Evolutionary conservation across 2,113 vertebrate genomes (phyloP).

Genomic region (Sphaerodactylus townsendi): DNA sequence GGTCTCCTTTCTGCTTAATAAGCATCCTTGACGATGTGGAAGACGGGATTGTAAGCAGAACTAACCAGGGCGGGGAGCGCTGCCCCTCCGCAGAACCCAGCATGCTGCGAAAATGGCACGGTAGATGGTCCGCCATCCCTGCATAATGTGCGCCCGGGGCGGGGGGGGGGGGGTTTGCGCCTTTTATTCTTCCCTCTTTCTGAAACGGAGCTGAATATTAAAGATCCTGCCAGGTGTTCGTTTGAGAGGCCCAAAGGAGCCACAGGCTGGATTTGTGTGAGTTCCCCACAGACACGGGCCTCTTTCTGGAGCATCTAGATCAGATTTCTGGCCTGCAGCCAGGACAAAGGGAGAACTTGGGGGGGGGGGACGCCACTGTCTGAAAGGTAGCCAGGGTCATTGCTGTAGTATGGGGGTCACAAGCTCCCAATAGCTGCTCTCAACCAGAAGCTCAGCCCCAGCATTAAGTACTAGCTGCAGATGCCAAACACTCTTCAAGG

Average conservation of each 20-base stretch:
- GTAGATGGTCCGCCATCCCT: neutral
- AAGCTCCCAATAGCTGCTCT: too few relatives aligned
- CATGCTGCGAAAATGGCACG: neutral
- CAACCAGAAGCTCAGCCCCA: too few relatives aligned
- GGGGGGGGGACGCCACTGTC: too few relatives aligned
- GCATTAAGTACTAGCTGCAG: too few relatives aligned
- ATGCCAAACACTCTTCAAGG: too few relatives aligned
- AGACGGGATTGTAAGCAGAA: neutral
- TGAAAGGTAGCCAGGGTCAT: too few relatives aligned
- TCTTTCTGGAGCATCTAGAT: too few relatives aligned
- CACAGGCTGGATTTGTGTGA: too few relatives aligned
- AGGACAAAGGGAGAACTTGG: too few relatives aligned
- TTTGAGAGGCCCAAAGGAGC: neutral
- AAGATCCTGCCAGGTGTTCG: neutral
- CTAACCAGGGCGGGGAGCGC: neutral
- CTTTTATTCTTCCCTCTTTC: neutral
- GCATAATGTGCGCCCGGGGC: neutral
- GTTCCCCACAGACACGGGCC: neutral
- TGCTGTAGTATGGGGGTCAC: too few relatives aligned
- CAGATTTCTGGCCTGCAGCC: neutral
- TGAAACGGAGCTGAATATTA: neutral
- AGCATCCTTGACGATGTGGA: constrained; percentile 41
- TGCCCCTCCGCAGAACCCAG: neutral
- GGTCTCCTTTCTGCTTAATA: constrained; percentile 61
- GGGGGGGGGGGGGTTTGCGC: neutral